These are phyloP conservation scores for Petrocephalus zakoni DNA, from an alignment of 2,113 vertebrate species.

Conservation along the genomic window DNA sequence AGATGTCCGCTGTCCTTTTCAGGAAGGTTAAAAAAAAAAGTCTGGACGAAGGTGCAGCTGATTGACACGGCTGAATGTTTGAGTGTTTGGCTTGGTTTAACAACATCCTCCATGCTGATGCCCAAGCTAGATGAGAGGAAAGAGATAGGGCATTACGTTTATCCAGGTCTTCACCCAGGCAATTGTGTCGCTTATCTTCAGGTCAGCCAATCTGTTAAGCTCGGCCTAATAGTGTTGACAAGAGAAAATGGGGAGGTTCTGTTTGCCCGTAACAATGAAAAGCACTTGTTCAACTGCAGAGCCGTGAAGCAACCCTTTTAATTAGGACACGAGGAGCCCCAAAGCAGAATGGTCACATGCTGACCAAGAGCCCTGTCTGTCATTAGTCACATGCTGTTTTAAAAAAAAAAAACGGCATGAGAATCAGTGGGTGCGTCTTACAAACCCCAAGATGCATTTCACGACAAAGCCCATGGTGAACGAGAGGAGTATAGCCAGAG, in stretches of 20 bases:
- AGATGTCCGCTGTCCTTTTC: neutral
- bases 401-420: neutral
- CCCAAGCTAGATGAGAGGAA: neutral
- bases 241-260: neutral
- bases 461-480: neutral
- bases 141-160: conserved; percentile 15
- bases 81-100: conserved; percentile 26
- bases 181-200: conserved; percentile 29
- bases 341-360: neutral
- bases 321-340: neutral
- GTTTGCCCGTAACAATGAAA: conserved; percentile 14
- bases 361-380: neutral
- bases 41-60: neutral
- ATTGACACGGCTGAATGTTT: conserved; percentile 27
- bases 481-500: neutral
- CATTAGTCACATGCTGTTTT: neutral
- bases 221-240: neutral
- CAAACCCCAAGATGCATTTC: neutral
- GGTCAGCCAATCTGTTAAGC: conserved; percentile 4
- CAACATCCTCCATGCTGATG: conserved; percentile 22
- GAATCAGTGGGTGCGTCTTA: neutral
- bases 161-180: conserved; percentile 20
- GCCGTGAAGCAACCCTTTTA: neutral
- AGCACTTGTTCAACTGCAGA: conserved; percentile 10
- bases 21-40: neutral